These are phyloP conservation scores for Melieria omissa DNA, from an alignment of 2,888 invertebrate genomes.

Conservation along the genomic window DNA sequence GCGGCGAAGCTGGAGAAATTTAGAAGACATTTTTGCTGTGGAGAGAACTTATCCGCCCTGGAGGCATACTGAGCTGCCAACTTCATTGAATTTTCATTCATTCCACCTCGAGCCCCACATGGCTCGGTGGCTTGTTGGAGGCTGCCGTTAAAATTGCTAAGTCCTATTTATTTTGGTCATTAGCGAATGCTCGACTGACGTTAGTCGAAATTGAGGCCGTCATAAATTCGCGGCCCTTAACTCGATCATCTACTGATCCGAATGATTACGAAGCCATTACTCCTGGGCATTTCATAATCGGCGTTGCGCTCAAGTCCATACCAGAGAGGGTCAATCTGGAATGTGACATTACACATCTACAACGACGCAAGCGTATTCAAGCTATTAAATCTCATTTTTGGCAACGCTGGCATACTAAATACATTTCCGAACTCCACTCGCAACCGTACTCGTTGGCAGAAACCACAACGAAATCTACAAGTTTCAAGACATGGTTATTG, in stretches of 20 bases:
- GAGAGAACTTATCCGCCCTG: neutral
- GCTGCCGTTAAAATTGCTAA: constrained; percentile 14
- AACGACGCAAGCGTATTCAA: neutral
- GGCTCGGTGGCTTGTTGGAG: no score
- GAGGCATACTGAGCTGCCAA: neutral
- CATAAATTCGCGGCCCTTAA: neutral
- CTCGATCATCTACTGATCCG: neutral
- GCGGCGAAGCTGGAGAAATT: neutral
- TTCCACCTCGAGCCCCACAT: constrained; percentile 10
- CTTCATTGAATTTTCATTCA: constrained; percentile 11
- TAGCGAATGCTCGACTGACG: constrained; percentile 8
- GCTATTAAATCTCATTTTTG: neutral
- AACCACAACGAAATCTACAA: constrained; percentile 1
- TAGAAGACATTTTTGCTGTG: neutral
- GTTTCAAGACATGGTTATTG: neutral
- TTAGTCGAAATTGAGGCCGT: neutral
- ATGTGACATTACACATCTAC: constrained; percentile 10
- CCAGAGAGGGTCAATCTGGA: constrained; percentile 16
- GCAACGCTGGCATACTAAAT: neutral
- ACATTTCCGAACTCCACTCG: neutral
- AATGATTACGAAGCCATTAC: neutral
- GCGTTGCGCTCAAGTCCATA: neutral
- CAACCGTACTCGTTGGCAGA: neutral
- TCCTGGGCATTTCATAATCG: neutral
- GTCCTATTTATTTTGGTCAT: neutral